Evolutionary conservation across 2,888 invertebrate genomes (phyloP).

Genomic region (Byasa hedistus): DNA sequence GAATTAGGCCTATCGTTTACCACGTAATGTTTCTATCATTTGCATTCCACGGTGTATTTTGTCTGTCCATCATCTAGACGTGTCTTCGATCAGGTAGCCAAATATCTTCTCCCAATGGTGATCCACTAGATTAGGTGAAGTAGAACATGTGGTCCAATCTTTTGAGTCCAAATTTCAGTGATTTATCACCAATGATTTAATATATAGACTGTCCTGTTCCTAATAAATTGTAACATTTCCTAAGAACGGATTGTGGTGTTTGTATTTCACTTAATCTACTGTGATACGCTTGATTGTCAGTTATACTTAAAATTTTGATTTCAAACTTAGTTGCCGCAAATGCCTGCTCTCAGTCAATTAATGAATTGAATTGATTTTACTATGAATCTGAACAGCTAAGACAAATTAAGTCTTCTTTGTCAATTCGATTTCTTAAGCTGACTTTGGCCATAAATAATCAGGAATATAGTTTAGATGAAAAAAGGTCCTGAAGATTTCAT

Average conservation of each 20-base stretch:
- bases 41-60: slow-evolving; percentile 40
- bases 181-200: slow-evolving; percentile 76
- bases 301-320: slow-evolving; percentile 32
- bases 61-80: slow-evolving; percentile 51
- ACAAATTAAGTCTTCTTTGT: neutral
- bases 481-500: slow-evolving; percentile 45
- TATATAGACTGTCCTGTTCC: slow-evolving; percentile 72
- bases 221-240: slow-evolving; percentile 60
- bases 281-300: slow-evolving; percentile 38
- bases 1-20: slow-evolving; percentile 37
- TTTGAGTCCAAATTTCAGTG: slow-evolving; percentile 72
- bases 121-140: slow-evolving; percentile 71
- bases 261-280: slow-evolving; percentile 71
- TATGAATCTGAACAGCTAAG: slow-evolving; percentile 20
- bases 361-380: slow-evolving; percentile 43
- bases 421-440: slow-evolving; percentile 55
- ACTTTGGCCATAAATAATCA: slow-evolving; percentile 53
- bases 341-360: slow-evolving; percentile 43
- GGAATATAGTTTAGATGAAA: slow-evolving; percentile 53
- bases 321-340: slow-evolving; percentile 34
- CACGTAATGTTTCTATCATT: slow-evolving; percentile 42
- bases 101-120: slow-evolving; percentile 33
- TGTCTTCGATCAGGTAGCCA: slow-evolving; percentile 68
- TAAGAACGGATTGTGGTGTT: slow-evolving; percentile 46
- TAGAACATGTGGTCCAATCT: slow-evolving; percentile 47